Evolutionary conservation across 2,113 vertebrate species (phyloP), one percentile per base, ranked within the genome.

Genomic region (Petrocephalus microphthalmus): DNA sequence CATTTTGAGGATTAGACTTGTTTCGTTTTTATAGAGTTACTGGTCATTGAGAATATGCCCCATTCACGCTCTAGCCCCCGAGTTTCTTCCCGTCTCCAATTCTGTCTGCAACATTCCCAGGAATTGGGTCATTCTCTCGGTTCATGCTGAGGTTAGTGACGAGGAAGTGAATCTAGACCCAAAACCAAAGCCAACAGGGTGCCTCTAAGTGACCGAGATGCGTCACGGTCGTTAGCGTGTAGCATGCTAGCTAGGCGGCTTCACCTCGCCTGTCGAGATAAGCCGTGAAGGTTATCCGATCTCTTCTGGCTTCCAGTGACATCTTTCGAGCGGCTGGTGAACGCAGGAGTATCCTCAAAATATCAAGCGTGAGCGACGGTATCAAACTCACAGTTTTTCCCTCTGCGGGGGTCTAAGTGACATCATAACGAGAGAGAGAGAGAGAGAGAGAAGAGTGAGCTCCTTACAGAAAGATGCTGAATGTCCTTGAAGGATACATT

Each of bases 211-310:
- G 81, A 47, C 45, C n/a, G 33, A 29, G 52, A 86, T 20, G 20
- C 20, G 20, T 47, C 6, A 25, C 49, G 42, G 60, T 78, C 13
- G 51, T 78, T 86, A 86, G 54, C 64, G 29, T 52, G 52, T 51
- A 17, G 47, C 45, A 2, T 47, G 53, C n/a, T 85, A 49, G 88
- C 83, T 33, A 22, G 29, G 85, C 64, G 2, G 86, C 84, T 33
- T 89, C 60, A 86, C 88, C 57, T 71, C 86, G 88, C 74, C 84
- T 8, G 11, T 74, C 33, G 20, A 74, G 88, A 89, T 89, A 86
- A 85, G 83, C 51, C 2, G 33, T 45, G 49, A 89, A 74, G 88
- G 88, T 85, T 85, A 71, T 25, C 8, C 25, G 15, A 49, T 49
- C 19, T 49, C 83, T 33, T 56, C 74, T 25, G 19, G 33, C 88